Conservation (phyloP, 2,797 vertebrate genomes). For the Pampus argenteus region DNA sequence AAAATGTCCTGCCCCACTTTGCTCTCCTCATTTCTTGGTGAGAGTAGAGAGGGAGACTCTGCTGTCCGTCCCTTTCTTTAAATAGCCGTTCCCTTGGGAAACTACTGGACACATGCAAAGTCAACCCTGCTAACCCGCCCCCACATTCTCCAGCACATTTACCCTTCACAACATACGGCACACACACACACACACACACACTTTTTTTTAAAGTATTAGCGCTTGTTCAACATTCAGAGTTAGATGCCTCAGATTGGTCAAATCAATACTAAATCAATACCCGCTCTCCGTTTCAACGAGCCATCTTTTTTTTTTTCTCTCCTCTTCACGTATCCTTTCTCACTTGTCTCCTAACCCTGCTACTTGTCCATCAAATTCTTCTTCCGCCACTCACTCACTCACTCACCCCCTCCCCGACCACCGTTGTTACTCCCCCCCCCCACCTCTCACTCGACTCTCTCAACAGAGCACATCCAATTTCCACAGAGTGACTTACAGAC, state of each 20-base stretch:
- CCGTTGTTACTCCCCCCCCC: constrained; percentile 25
- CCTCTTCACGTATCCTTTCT: constrained; percentile 2
- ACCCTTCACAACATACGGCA: constrained; percentile 61
- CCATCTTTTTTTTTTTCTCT: constrained; percentile 6
- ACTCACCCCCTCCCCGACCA: background rate
- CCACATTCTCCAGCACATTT: constrained; percentile 66
- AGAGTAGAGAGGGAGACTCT: constrained; percentile 60
- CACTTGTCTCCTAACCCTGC: constrained; percentile 26
- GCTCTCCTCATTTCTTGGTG: constrained; percentile 68
- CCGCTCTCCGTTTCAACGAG: constrained; percentile 11
- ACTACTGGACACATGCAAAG: constrained; percentile 77
- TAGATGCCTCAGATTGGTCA: background rate
- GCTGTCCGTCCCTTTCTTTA: constrained; percentile 77
- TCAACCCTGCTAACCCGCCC: constrained; percentile 69
- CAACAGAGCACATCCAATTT: constrained; percentile 74
- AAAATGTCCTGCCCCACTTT: constrained; percentile 79
- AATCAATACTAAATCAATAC: constrained; percentile 16
- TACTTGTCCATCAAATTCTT: constrained; percentile 59
- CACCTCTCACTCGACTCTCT: constrained; percentile 22
- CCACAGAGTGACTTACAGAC: constrained; percentile 52
- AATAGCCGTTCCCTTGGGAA: constrained; percentile 81
- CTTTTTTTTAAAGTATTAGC: background rate
- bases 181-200: too few species aligned
- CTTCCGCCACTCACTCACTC: constrained; percentile 33
- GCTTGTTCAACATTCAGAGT: constrained; percentile 12